Conservation (phyloP, 2,888 invertebrate species). For the Ennomos quercinarius region DNA sequence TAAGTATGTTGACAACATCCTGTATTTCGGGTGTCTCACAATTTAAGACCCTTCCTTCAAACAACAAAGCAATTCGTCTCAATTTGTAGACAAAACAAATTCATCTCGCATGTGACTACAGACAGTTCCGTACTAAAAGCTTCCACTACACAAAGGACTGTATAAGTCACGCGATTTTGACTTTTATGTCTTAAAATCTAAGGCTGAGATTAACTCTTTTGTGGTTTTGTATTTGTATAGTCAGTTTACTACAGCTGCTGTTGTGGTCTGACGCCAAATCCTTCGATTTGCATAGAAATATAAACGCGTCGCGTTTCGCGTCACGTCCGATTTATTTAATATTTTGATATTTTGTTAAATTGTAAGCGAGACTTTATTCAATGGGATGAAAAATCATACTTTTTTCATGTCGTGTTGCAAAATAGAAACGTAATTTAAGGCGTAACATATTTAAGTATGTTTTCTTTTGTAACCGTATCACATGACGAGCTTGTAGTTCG, state of each 20-base stretch:
- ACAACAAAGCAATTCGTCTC: conserved; percentile 39
- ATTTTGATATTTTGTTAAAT: conserved; percentile 14
- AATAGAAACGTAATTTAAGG: too few species aligned
- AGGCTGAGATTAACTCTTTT: conserved; percentile 3
- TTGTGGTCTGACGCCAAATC: conserved; percentile 28
- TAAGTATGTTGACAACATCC: conserved; percentile 21
- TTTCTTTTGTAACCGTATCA: too few species aligned
- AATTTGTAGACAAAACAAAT: conserved; percentile 33
- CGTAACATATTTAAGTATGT: too few species aligned
- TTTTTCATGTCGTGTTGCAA: too few species aligned
- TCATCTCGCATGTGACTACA: conserved; percentile 25
- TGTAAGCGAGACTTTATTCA: conserved; percentile 1
- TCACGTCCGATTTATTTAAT: conserved; percentile 13
- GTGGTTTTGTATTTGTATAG: conserved; percentile 6
- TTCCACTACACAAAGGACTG: conserved; percentile 2
- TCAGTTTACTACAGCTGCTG: conserved; percentile 26
- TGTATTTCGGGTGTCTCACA: conserved; percentile 22
- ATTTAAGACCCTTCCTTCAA: conserved; percentile 33
- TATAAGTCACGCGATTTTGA: conserved; percentile 8
- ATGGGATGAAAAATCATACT: conserved; percentile 2
- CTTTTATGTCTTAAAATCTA: conserved; percentile 15
- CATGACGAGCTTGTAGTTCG: too few species aligned
- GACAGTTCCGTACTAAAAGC: conserved; percentile 6
- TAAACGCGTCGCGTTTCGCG: conserved; percentile 13
- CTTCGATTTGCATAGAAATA: conserved; percentile 40